Conservation (phyloP, 2,888 invertebrate genomes). For the Drosophila greeni region DNA sequence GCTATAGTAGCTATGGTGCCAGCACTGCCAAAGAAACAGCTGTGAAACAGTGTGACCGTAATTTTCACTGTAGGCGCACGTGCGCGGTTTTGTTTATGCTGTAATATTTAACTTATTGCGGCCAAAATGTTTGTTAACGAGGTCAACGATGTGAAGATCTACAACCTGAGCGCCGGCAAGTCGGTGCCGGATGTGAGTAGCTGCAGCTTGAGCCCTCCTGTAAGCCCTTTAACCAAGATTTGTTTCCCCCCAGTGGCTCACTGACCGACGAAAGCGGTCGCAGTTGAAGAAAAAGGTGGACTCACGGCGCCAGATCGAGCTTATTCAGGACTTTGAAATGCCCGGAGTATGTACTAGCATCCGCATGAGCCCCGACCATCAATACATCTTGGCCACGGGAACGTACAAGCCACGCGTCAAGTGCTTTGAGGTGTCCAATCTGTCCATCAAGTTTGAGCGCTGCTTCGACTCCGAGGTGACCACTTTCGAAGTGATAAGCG, state of each 20-base stretch:
- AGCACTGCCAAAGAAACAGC: constrained; percentile 1
- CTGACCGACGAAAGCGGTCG: constrained; percentile 89
- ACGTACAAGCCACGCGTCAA: constrained; percentile 97
- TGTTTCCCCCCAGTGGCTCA: constrained; percentile 85
- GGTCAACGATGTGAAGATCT: constrained; percentile 97
- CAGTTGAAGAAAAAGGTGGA: constrained; percentile 93
- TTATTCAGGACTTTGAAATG: constrained; percentile 99
- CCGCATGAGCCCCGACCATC: constrained; percentile 91
- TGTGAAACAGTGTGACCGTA: not conserved
- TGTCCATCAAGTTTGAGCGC: constrained; percentile 98
- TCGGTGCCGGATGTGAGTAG: constrained; percentile 94
- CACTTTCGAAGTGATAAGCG: constrained; percentile 94
- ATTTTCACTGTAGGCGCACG: constrained; percentile 43
- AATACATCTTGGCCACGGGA: constrained; percentile 94
- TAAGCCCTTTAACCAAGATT: not conserved
- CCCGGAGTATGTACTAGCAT: constrained; percentile 94
- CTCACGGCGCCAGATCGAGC: constrained; percentile 92
- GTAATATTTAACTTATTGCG: constrained; percentile 40
- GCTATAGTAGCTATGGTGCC: not conserved
- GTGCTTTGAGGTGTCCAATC: constrained; percentile 96
- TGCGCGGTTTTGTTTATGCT: constrained; percentile 58
- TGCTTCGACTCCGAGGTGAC: constrained; percentile 98
- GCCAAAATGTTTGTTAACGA: constrained; percentile 91
- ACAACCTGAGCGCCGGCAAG: constrained; percentile 97
- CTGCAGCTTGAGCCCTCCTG: not conserved